Evolutionary conservation across 2,113 vertebrate species (phyloP).

Genomic region (Datnioides undecimradiatus): DNA sequence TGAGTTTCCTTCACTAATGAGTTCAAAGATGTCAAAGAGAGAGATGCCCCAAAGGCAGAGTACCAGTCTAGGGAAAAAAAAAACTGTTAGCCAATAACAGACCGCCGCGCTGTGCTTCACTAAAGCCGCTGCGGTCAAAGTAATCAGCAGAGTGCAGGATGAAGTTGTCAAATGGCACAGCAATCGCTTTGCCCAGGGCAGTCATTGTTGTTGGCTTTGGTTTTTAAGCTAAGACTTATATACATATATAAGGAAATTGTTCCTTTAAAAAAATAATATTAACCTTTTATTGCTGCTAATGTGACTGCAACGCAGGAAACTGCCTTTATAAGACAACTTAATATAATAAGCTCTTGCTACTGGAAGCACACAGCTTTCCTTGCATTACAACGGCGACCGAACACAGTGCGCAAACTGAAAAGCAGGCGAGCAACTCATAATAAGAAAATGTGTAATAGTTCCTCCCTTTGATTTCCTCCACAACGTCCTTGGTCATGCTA

Average conservation of each 20-base stretch:
- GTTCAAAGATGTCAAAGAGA: constrained; percentile 27
- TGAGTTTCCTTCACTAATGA: constrained; percentile 8
- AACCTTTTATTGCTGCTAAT: neutral
- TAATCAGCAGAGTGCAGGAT: constrained; percentile 15
- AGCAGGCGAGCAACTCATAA: too few relatives aligned
- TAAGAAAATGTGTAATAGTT: too few relatives aligned
- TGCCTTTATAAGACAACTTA: neutral
- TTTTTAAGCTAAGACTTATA: neutral
- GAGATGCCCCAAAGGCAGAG: constrained; percentile 22
- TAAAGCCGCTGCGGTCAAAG: constrained; percentile 4
- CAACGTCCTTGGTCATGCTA: neutral
- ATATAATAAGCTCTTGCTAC: too few relatives aligned
- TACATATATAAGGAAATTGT: too few relatives aligned
- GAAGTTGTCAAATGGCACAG: neutral
- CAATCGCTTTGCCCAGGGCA: neutral
- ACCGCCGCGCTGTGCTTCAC: neutral
- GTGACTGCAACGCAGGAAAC: too few relatives aligned
- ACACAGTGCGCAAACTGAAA: too few relatives aligned
- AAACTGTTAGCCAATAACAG: neutral
- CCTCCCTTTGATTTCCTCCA: neutral
- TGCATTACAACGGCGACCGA: too few relatives aligned
- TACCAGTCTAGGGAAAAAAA: neutral
- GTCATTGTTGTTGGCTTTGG: neutral
- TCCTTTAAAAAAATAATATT: too few relatives aligned
- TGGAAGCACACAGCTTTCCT: too few relatives aligned